Evolutionary conservation across 2,888 invertebrate species (phyloP), one percentile per base, ranked within the genome.

Genomic region (Periphyllus acericola): DNA sequence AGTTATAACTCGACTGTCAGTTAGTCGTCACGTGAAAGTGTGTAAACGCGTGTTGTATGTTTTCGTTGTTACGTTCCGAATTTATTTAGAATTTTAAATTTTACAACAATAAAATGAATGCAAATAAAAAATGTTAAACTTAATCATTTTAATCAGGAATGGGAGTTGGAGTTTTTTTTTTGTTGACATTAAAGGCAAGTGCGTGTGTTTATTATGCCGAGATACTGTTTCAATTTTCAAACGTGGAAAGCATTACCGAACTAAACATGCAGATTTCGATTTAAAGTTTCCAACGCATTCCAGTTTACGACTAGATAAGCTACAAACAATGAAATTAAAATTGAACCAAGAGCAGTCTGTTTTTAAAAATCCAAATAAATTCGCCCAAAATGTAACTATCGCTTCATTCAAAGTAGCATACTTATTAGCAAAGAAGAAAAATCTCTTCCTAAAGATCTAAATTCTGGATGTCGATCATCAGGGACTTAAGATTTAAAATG

Each of bases 141-240:
- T 25, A n/a, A 66, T 66, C 8, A 66, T 66, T 21, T 21, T 17
- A 21, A 66, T 21, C 21, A 40, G 29, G 75, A 75, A 40, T 75
- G 40, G 40, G 75, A 75, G 75, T n/a, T n/a, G n/a, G n/a, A n/a
- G n/a, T n/a, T 75, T 75, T 75, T 75, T 75, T 75, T 75, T 75
- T 40, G 46, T 75, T 75, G 75, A 46, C 75, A 75, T 75, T 40
- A 46, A 75, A 75, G 75, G 75, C 75, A 75, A 75, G 75, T 46
- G 75, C 75, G 75, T 75, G 46, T 75, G 75, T 75, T 75, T 75
- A 46, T 3, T 75, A 75, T 75, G 75, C 29, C 17, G 75, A 75
- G 75, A 75, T 75, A 40, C 40, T 40, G 40, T 75, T 75, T 75
- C 40, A 14, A 75, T 75, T 75, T 46, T 75, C 75, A 75, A 75